Conservation (phyloP, 2,797 vertebrate species). For the Cyprinella venusta region DNA sequence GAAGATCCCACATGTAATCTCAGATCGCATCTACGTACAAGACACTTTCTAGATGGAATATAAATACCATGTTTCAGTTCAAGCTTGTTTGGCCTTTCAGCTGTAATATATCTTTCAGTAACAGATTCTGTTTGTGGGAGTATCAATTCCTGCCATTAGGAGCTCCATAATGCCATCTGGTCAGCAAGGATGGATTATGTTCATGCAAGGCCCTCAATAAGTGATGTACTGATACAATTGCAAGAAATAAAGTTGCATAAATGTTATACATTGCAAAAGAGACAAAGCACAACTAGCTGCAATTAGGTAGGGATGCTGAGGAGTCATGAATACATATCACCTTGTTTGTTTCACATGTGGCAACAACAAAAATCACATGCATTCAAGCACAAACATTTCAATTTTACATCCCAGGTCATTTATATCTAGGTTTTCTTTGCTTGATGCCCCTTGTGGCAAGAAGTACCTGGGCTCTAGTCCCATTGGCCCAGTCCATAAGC, state of each 20-base stretch:
- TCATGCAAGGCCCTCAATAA: background rate
- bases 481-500: background rate
- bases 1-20: background rate
- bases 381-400: background rate
- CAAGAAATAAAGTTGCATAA: background rate
- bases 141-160: constrained; percentile 3
- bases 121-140: constrained; percentile 11
- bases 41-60: background rate
- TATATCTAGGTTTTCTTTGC: background rate
- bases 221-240: background rate
- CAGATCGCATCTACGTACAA: background rate
- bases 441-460: background rate
- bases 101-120: background rate
- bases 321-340: background rate
- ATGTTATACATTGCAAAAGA: too few relatives aligned
- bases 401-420: background rate
- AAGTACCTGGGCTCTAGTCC: background rate
- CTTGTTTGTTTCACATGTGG: background rate
- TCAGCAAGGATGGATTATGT: constrained; percentile 8
- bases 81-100: background rate
- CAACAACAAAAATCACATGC: background rate
- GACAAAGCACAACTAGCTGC: background rate
- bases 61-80: background rate
- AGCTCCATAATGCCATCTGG: constrained; percentile 16
- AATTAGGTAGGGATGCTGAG: background rate